Evolutionary conservation across 2,797 vertebrate genomes (phyloP), one percentile per base, ranked within the genome.

Genomic region (Rhinoraja longicauda): DNA sequence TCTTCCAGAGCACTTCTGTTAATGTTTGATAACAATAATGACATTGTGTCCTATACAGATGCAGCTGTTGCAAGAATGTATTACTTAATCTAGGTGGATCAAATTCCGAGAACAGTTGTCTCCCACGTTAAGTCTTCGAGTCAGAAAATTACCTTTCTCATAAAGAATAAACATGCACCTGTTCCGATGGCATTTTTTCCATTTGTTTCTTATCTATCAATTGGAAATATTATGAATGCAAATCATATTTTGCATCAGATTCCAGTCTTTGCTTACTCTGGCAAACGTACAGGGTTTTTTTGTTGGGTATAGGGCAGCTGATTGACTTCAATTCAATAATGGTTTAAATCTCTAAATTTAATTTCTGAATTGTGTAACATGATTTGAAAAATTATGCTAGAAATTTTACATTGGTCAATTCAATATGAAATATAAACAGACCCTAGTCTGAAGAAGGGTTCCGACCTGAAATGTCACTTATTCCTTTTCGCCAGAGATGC

Each of bases 21-120:
- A 75, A 73, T 92, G 90, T 39, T 92, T 53, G 90, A 73, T 72
- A 92, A 92, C 90, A 92, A 92, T 75, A 70, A 92, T 92, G 70
- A 92, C 70, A 92, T 92, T 92, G 70, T 92, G 70, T 39, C 26
- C 75, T 75, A 45, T 29, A 57, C 90, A 92, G 45, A 75, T 92
- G 39, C 70, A 92, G 67, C 70, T 92, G 90, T 92, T 73, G 70
- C 72, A 92, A 92, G 45, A 92, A 92, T 92, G 90, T 75, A 92
- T 92, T 92, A 92, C 70, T 92, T 92, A 92, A 92, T 92, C 45
- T 45, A 72, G 26, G 45, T 75, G 90, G 70, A 92, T 92, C 90
- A 73, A 53, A n/a, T 92, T 92, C 67, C 39, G 29, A 17, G 70
- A 92, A 92, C 90, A 92, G n/a, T 73, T 75, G 39, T 39, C 70